A percentile compares a stretch with the other conserved stretches of the same genome.
phyloP scores from a whole-genome alignment of 2,113 vertebrate species.

The Donacobius atricapilla region DNA sequence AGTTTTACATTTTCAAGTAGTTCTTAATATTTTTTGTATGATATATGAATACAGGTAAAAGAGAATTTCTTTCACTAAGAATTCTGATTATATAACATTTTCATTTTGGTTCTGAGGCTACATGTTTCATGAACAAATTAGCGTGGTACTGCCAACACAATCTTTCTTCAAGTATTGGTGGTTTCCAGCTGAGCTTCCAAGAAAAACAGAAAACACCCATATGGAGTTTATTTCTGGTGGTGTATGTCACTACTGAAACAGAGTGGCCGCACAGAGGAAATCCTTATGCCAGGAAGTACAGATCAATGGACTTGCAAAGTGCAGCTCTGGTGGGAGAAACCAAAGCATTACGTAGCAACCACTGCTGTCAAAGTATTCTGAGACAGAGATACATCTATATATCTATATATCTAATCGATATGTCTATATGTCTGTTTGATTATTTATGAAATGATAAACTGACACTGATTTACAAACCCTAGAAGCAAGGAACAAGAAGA shows the following conservation, averaged over 20 bases:
- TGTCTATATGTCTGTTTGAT: not conserved
- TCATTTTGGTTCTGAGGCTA: not conserved
- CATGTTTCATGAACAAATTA: not conserved
- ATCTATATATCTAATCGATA: too few relatives aligned
- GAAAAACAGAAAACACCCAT: not conserved
- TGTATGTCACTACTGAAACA: not conserved
- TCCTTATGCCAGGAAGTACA: not conserved
- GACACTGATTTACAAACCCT: not conserved
- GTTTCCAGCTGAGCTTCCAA: not conserved
- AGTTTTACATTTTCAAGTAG: not conserved
- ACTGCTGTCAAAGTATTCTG: not conserved
- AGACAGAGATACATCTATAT: not conserved
- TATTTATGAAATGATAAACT: too few relatives aligned
- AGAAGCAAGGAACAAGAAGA: not conserved
- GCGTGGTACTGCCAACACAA: not conserved
- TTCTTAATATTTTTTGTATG: not conserved
- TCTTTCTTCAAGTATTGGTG: not conserved
- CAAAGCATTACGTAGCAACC: not conserved
- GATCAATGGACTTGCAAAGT: not conserved
- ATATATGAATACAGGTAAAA: not conserved
- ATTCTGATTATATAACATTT: not conserved
- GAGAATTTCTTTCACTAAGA: not conserved
- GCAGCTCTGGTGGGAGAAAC: not conserved
- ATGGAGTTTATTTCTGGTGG: not conserved
- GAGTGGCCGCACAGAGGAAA: not conserved